A percentile compares a stretch with the other conserved stretches of the same genome.
Evolutionary conservation across 2,888 invertebrate genomes (phyloP).

Genomic region (Phyllotreta striolata): DNA sequence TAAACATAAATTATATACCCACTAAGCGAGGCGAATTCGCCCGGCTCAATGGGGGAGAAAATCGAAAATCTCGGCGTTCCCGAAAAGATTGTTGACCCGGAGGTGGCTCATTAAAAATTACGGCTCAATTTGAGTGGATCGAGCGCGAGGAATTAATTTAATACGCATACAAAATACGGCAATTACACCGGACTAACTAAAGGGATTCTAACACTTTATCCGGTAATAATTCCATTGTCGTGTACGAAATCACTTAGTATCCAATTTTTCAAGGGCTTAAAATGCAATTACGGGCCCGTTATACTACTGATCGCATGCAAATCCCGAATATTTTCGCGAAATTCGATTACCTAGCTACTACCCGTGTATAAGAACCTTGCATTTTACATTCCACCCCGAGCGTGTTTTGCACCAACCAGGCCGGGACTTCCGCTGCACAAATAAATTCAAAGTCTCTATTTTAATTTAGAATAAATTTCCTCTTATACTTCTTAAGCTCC

Average conservation of each 20-base stretch:
- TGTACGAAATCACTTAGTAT: constrained; percentile 18
- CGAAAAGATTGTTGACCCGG: no score
- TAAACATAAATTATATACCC: no score
- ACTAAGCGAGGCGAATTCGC: no score
- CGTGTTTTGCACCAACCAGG: constrained; percentile 1
- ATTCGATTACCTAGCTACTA: constrained; percentile 24
- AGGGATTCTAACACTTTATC: background rate
- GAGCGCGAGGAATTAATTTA: no score
- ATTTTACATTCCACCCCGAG: constrained; percentile 3
- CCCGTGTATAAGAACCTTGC: constrained; percentile 26
- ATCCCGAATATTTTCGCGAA: constrained; percentile 17
- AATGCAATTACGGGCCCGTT: constrained; percentile 17
- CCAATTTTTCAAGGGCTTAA: constrained; percentile 25
- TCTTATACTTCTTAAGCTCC: no score
- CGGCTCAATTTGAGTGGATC: no score
- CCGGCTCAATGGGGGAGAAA: no score
- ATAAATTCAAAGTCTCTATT: background rate
- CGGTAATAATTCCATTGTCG: constrained; percentile 3
- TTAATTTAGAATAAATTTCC: background rate
- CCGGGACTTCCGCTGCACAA: background rate
- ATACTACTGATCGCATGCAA: constrained; percentile 25
- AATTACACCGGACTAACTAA: no score
- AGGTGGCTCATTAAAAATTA: no score
- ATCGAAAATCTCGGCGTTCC: no score
- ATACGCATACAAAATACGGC: no score